Percentiles rank a stretch among this genome's conserved stretches.
These are phyloP conservation scores for Ditylenchus dipsaci DNA, from an alignment of 1,140 invertebrate genomes.

Conservation along the genomic window DNA sequence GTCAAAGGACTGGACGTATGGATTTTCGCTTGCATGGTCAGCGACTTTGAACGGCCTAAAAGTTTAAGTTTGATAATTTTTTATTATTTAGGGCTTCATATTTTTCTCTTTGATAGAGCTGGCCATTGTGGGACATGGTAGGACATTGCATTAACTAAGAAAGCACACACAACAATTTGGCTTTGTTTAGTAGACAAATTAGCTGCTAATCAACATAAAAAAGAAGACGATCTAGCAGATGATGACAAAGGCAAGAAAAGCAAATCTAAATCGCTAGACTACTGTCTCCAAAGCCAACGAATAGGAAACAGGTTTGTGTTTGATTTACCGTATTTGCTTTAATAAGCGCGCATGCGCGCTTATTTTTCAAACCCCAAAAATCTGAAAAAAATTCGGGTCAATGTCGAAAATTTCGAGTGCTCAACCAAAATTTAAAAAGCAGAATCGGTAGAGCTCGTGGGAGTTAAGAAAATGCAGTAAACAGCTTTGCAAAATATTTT, in stretches of 20 bases:
- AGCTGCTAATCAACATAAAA: background rate
- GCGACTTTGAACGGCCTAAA: background rate
- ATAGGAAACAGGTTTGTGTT: too few relatives aligned
- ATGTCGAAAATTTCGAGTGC: too few relatives aligned
- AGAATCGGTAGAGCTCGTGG: too few relatives aligned
- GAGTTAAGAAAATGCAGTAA: too few relatives aligned
- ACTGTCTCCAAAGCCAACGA: background rate
- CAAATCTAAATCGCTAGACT: background rate
- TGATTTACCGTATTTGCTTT: too few relatives aligned
- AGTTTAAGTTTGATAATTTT: too few relatives aligned
- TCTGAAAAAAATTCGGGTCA: too few relatives aligned
- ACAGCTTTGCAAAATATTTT: too few relatives aligned
- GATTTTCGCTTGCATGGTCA: conserved; percentile 42
- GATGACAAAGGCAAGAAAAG: conserved; percentile 1
- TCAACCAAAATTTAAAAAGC: too few relatives aligned
- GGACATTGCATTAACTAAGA: background rate
- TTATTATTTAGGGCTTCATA: conserved; percentile 34
- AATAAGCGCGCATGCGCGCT: too few relatives aligned
- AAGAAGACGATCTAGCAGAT: background rate
- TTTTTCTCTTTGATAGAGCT: conserved; percentile 40
- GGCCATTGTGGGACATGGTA: conserved; percentile 36
- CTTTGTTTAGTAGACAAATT: background rate
- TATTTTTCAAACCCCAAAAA: too few relatives aligned
- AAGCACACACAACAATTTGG: background rate
- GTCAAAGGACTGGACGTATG: conserved; percentile 38